These are phyloP conservation scores for Xestia sexstrigata DNA, from an alignment of 2,888 invertebrate genomes.

Conservation along the genomic window DNA sequence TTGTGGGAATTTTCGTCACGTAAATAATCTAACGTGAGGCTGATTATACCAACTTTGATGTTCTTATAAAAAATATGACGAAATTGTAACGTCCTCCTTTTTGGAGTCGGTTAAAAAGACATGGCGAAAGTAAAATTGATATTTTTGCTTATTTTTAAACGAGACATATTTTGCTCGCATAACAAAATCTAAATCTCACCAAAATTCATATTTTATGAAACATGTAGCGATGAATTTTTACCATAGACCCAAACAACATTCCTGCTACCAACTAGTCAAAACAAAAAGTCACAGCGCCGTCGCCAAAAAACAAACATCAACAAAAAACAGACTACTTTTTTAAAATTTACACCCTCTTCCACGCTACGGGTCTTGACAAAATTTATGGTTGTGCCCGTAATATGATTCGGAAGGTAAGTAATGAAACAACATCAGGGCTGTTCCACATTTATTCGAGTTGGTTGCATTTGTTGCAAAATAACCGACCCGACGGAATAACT, in stretches of 20 bases:
- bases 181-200: neutral
- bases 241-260: neutral
- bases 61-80: neutral
- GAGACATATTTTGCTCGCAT: neutral
- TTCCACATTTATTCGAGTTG: neutral
- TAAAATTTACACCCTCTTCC: constrained; percentile 37
- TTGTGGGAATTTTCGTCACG: too few relatives aligned
- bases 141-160: neutral
- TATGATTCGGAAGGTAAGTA: constrained; percentile 54
- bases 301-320: constrained; percentile 19
- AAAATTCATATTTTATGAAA: neutral
- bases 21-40: too few relatives aligned
- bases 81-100: neutral
- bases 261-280: neutral
- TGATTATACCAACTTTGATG: too few relatives aligned
- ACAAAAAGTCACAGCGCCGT: constrained; percentile 14
- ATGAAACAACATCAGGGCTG: constrained; percentile 46
- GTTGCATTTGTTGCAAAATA: neutral
- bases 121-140: neutral
- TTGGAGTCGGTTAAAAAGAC: neutral
- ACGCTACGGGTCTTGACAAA: constrained; percentile 22
- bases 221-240: neutral
- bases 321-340: constrained; percentile 38
- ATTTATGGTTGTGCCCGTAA: constrained; percentile 47
- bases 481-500: neutral